Evolutionary conservation across 2,113 vertebrate genomes (phyloP), one percentile per base, ranked within the genome.

Genomic region (Typhlomys cinereus): DNA sequence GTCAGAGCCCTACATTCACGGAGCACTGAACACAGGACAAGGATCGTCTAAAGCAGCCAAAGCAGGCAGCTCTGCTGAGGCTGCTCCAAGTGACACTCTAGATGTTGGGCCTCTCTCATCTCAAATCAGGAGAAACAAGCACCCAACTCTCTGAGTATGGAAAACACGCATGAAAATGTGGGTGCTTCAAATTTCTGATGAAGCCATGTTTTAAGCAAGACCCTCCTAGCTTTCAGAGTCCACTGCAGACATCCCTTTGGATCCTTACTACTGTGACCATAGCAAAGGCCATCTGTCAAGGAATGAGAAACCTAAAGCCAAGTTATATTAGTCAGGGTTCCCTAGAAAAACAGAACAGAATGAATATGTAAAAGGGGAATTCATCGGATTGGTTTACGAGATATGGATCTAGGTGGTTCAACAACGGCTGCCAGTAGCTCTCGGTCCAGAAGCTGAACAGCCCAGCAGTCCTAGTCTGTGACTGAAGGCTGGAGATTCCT

Each of bases 301-400:
- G 61, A 95, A 83, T 67, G 7, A 92, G 81, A 79, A 61, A 67
- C 17, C 87, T 92, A 95, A 96, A 81, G n/a, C n/a, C n/a, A n/a
- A n/a, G n/a, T n/a, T n/a, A n/a, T n/a, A n/a, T n/a, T n/a, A n/a
- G n/a, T n/a, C n/a, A n/a, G n/a, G n/a, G n/a, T n/a, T n/a, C n/a
- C n/a, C n/a, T n/a, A n/a, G n/a, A n/a, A n/a, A n/a, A n/a, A n/a
- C n/a, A n/a, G n/a, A n/a, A n/a, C n/a, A n/a, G n/a, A n/a, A n/a
- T n/a, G n/a, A n/a, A n/a, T n/a, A n/a, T n/a, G n/a, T n/a, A n/a
- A n/a, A n/a, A n/a, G n/a, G n/a, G n/a, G n/a, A n/a, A n/a, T n/a
- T n/a, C n/a, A n/a, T n/a, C n/a, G n/a, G n/a, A n/a, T n/a, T n/a
- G n/a, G n/a, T n/a, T n/a, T n/a, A n/a, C n/a, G n/a, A n/a, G n/a